A percentile compares a stretch with the other conserved stretches of the same genome.
These are phyloP conservation scores for Pseudomyrmex cubaensis DNA, from an alignment of 1,140 invertebrate species.

Conservation along the genomic window DNA sequence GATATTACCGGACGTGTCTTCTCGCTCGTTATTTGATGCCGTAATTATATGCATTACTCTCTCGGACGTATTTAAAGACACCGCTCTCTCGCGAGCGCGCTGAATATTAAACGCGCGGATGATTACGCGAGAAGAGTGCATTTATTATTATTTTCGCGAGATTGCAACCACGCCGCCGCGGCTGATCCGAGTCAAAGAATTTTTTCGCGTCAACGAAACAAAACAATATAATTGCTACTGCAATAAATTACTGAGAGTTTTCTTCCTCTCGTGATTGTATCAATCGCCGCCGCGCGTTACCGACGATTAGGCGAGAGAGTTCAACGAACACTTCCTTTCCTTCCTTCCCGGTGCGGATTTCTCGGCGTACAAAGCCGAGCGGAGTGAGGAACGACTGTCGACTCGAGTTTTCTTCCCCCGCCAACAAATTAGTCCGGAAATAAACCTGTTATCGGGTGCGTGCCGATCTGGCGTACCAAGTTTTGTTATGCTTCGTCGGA, in stretches of 20 bases:
- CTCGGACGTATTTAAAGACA: conserved; percentile 16
- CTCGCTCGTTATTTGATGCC: conserved; percentile 20
- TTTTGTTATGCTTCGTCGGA: conserved; percentile 49
- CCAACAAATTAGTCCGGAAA: conserved; percentile 45
- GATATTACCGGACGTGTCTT: conserved; percentile 27
- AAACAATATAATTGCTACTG: background rate
- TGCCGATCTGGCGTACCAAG: conserved; percentile 22
- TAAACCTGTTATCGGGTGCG: conserved; percentile 49
- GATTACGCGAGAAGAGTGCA: background rate
- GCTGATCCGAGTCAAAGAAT: background rate
- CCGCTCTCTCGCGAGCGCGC: background rate
- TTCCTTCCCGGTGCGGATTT: background rate
- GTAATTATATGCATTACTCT: conserved; percentile 21
- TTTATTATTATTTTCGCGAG: conserved; percentile 23
- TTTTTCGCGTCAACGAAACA: background rate
- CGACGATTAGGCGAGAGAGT: background rate
- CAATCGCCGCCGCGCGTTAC: background rate
- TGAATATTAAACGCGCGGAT: conserved; percentile 32
- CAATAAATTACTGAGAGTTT: too few relatives aligned
- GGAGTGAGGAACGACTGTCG: background rate
- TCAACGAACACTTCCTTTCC: background rate
- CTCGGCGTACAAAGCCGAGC: background rate
- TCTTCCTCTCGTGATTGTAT: too few relatives aligned
- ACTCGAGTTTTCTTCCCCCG: conserved; percentile 4
- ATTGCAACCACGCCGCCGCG: background rate